Base-by-base conservation (phyloP, 2,797 vertebrate species). In the Agapornis canus region DNA sequence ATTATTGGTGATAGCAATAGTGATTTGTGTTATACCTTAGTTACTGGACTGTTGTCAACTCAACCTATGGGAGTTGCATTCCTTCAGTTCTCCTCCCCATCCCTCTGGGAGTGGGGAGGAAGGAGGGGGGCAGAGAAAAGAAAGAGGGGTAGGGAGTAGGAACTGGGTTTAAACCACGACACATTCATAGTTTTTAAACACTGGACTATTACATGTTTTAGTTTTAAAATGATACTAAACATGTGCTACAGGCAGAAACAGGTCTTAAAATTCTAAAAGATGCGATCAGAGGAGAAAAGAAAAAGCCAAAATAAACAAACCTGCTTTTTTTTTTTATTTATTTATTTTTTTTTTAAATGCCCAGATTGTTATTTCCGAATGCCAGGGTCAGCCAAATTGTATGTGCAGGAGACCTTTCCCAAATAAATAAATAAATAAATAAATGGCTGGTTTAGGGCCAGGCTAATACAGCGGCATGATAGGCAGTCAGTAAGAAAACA, bases 401-500 rank as follows among this genome's bases (percentile, higher is more conserved):
- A 40, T 6, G 21, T 54, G 40, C 5, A 16, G 40, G 40, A 52
- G 29, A 80, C 23, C 17, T 73, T 94, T 49, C 17, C 2, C 35
- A 35, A 35, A 35, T 35, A 35, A 35, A 35, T 35, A 35, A 35
- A 35, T 35, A 35, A 35, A 35, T 35, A 35, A 35, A 35, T 35
- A 35, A 35, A 9, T 35, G 35, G 35, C 35, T 66, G 7, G 25
- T 78, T 91, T 71, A 86, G 22, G 26, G 40, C 43, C 60, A 71
- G 43, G 27, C 19, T 73, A 73, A 40, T 42, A 43, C 51, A 20
- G 21, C 89, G 60, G 26, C 57, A 72, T 0, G 6, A 49, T 69
- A 89, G 45, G 29, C 75, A 82, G 29, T 48, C 86, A 68, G 47
- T 70, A 92, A 71, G 56, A 91, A 84, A 91, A 78, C 22, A 43